Evolutionary conservation across 2,797 vertebrate species (phyloP), one percentile per base, ranked within the genome.

Genomic region (Botia kubotai): DNA sequence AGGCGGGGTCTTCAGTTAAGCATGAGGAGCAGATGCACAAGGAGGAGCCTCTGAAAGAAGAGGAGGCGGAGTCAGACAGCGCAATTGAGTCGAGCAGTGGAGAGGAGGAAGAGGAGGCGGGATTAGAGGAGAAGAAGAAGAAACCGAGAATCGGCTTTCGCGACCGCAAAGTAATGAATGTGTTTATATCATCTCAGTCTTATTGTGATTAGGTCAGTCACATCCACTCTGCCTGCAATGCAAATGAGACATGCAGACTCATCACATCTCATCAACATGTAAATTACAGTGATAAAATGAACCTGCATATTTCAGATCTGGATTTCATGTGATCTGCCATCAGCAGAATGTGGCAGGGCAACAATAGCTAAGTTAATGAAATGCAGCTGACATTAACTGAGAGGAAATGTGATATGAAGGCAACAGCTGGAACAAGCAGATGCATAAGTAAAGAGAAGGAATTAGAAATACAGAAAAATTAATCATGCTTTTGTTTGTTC

Each of bases 151-250:
- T 95, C 0, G 98, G 98, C 84, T 99, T 99, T 90, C 95, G 98
- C 86, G 98, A 99, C 91, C 97, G 98, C 89, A 99, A 99, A 96
- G 98, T 99, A 90, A 94, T 91, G 90, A 82, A 89, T 90, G 87
- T 86, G 3, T 77, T 43, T 72, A 50, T 52, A 50, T 36, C 14
- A 50, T 72, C 26, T 55, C 39, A 62, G n/a, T 81, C 39, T 16
- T 60, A 17, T 29, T 58, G 50, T 8, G 60, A 67, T 48, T 19
- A 73, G 69, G 43, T 62, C 53, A 23, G 8, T 48, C 36, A 36
- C 75, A 63, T 57, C 36, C 19, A 58, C 43, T 6, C 36, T 6
- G 26, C 52, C 65, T 72, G 62, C 13, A 26, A 53, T 60, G 39
- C n/a, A 66, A 53, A 57, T 39, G 65, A 76, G 55, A 65, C 50